phyloP scores from a whole-genome alignment of 2,888 invertebrate genomes.

The Anorthoa munda region DNA sequence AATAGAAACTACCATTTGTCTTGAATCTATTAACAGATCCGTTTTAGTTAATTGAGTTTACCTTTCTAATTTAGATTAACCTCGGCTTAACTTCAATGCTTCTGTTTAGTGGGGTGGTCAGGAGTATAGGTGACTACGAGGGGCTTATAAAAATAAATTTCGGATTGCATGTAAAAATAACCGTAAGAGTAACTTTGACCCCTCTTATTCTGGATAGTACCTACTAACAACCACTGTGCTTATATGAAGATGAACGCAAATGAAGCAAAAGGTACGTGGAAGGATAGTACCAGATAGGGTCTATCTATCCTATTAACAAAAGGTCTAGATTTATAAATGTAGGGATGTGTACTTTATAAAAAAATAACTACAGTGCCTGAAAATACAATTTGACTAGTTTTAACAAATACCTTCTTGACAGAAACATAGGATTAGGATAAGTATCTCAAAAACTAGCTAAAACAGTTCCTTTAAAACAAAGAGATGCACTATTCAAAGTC shows the following conservation, averaged over 20 bases:
- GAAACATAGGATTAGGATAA: neutral
- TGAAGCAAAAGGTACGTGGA: too few relatives aligned
- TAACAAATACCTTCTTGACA: neutral
- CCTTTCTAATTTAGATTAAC: constrained; percentile 44
- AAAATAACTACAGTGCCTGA: neutral
- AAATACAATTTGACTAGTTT: neutral
- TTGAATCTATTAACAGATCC: constrained; percentile 56
- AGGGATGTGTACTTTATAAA: too few relatives aligned
- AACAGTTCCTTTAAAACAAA: neutral
- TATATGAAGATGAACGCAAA: too few relatives aligned
- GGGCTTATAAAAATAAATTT: constrained; percentile 15
- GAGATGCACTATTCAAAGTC: neutral
- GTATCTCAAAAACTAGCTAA: neutral
- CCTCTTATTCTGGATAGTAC: neutral
- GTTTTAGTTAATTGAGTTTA: constrained; percentile 39
- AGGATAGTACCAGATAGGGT: too few relatives aligned
- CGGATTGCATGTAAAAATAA: constrained; percentile 8
- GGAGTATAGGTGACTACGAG: neutral
- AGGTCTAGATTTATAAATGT: too few relatives aligned
- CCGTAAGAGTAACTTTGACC: neutral
- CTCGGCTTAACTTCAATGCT: constrained; percentile 35
- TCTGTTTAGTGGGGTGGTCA: constrained; percentile 7
- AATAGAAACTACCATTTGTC: constrained; percentile 48
- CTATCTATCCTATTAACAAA: too few relatives aligned
- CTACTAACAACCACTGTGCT: too few relatives aligned